Conservation (phyloP, 2,113 vertebrate genomes). For the Oceanodroma tethys region DNA sequence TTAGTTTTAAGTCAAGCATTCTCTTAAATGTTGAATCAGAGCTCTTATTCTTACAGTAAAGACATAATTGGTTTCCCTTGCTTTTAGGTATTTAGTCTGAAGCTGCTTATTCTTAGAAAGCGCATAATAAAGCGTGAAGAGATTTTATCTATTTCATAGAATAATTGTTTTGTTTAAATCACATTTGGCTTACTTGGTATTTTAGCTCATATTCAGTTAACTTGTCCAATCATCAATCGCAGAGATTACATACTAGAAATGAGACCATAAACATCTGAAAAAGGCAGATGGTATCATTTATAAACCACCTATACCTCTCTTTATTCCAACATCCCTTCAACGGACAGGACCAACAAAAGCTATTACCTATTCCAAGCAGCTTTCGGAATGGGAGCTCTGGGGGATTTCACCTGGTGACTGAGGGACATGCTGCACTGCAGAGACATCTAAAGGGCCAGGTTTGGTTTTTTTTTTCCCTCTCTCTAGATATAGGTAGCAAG, state of each 20-base stretch:
- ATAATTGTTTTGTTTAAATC: background rate
- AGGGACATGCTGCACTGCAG: rapidly evolving
- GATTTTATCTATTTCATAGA: background rate
- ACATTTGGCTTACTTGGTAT: background rate
- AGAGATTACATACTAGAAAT: background rate
- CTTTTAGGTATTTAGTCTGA: background rate
- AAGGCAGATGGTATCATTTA: background rate
- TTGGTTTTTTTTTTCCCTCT: background rate
- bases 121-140: background rate
- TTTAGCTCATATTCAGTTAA: background rate
- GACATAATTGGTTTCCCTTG: background rate
- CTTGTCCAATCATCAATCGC: background rate
- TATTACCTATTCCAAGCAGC: background rate
- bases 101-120: background rate
- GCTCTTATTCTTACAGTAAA: background rate
- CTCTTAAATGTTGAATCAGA: background rate
- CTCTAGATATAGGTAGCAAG: background rate
- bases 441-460: background rate
- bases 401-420: background rate
- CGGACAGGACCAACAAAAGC: background rate
- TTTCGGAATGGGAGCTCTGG: background rate
- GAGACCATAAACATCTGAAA: background rate
- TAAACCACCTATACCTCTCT: background rate
- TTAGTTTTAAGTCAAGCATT: background rate
- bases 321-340: background rate